A percentile compares a stretch with the other conserved stretches of the same genome.
phyloP scores from a whole-genome alignment of 2,797 vertebrate genomes.

The Bradypus variegatus region DNA sequence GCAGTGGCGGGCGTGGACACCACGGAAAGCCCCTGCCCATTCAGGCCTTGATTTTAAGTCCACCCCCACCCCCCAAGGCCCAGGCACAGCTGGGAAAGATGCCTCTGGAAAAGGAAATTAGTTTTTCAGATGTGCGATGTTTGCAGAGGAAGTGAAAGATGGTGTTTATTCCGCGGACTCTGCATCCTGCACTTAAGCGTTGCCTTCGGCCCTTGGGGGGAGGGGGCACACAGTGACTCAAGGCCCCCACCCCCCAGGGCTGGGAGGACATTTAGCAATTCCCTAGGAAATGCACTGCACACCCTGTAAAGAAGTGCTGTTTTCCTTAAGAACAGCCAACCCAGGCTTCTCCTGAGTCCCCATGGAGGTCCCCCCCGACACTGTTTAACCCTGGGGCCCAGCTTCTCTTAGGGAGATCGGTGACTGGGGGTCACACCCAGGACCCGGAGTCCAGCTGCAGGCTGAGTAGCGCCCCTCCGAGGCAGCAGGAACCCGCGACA shows the following conservation, averaged over 20 bases:
- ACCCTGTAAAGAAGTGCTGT: not conserved
- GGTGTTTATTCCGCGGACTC: conserved; percentile 56
- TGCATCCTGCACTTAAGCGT: conserved; percentile 55
- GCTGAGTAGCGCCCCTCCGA: not conserved
- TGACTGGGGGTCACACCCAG: not conserved
- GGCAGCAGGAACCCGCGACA: not conserved
- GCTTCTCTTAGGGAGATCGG: not conserved
- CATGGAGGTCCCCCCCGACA: not conserved
- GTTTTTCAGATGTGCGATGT: conserved; percentile 59
- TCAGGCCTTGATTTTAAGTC: conserved; percentile 46
- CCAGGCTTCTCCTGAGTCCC: not conserved
- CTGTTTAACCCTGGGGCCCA: not conserved
- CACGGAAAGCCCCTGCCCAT: not conserved
- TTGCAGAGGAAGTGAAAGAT: conserved; percentile 67
- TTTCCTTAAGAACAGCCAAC: not conserved
- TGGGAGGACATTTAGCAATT: not conserved
- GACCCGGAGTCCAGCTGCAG: not conserved
- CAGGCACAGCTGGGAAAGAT: conserved; percentile 30
- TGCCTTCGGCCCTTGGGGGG: conserved; percentile 37
- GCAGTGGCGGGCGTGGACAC: not conserved
- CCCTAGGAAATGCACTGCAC: conserved; percentile 26
- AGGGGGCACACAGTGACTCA: conserved; percentile 48
- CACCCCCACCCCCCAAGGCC: conserved; percentile 46
- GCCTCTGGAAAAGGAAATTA: conserved; percentile 62
- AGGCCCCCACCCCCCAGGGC: not conserved